Evolutionary conservation across 2,888 invertebrate species (phyloP).

Genomic region (Epistrophella euchroma): DNA sequence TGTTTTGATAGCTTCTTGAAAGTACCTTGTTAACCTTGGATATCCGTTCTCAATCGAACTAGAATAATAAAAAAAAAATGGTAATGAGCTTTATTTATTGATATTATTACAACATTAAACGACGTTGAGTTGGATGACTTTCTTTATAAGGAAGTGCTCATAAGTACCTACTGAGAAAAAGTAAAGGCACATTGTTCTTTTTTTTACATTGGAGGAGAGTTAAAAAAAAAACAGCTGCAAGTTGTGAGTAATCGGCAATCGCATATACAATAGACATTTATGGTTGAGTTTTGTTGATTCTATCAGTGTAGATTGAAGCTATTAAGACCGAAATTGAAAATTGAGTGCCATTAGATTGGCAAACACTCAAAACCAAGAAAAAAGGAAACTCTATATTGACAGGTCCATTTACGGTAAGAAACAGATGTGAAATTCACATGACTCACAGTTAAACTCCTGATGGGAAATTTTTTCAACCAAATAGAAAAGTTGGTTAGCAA

Average conservation of each 20-base stretch:
- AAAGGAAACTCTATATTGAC: conserved; percentile 23
- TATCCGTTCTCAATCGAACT: conserved; percentile 34
- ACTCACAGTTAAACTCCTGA: neutral
- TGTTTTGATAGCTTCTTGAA: neutral
- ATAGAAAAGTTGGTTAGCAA: neutral
- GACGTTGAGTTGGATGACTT: neutral
- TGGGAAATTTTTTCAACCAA: neutral
- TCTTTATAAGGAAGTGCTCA: conserved; percentile 5
- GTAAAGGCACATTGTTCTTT: neutral
- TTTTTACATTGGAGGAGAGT: too few relatives aligned
- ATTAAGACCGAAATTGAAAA: neutral
- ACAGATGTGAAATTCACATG: conserved; percentile 25
- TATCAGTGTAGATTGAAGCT: neutral
- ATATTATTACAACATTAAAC: neutral
- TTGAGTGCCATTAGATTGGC: conserved; percentile 27
- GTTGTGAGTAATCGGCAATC: conserved; percentile 10
- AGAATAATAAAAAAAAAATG: neutral
- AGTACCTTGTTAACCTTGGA: conserved; percentile 22
- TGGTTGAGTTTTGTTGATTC: neutral
- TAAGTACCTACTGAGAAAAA: neutral
- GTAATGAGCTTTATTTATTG: conserved; percentile 21
- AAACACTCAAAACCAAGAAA: conserved; percentile 5
- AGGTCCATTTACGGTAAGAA: conserved; percentile 12
- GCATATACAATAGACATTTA: neutral
- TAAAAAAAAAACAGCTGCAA: conserved; percentile 6